Conservation (phyloP, 2,888 invertebrate genomes). For the Microplitis manilae region DNA sequence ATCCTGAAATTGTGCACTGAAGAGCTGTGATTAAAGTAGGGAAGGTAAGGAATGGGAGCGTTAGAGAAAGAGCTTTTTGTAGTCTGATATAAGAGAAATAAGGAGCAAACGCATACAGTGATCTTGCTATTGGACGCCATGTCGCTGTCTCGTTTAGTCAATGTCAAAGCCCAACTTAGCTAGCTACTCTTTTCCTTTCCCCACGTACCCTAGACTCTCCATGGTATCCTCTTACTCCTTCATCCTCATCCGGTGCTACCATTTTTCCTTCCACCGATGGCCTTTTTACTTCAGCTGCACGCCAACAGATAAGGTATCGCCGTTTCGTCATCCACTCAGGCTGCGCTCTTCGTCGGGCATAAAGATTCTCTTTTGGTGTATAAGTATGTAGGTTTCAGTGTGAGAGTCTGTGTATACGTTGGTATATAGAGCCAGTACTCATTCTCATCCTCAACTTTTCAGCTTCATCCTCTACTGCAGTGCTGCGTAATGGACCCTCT, state of each 20-base stretch:
- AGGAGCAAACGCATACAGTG: conserved; percentile 34
- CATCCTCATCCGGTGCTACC: conserved; percentile 42
- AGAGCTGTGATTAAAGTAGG: not conserved
- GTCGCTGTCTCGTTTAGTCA: conserved; percentile 65
- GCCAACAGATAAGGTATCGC: conserved; percentile 53
- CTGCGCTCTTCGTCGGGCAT: conserved; percentile 13
- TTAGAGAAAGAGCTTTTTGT: conserved; percentile 14
- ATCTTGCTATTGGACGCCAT: conserved; percentile 58
- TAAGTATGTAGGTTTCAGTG: not conserved
- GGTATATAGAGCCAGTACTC: conserved; percentile 1
- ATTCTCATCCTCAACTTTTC: conserved; percentile 34
- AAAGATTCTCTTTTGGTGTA: conserved; percentile 35
- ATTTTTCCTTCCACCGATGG: conserved; percentile 50
- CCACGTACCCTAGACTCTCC: conserved; percentile 7
- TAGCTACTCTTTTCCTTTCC: conserved; percentile 26
- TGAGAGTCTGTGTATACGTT: not conserved
- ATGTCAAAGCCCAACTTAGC: conserved; percentile 55
- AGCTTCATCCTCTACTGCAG: conserved; percentile 32
- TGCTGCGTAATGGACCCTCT: conserved; percentile 29
- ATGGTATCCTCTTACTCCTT: not conserved
- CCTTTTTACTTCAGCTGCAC: conserved; percentile 54
- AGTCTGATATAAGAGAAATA: conserved; percentile 37
- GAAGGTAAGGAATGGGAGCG: not conserved
- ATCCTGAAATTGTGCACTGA: not conserved
- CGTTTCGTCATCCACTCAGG: conserved; percentile 52